Percentiles rank a stretch among this genome's conserved stretches.
These are phyloP conservation scores for Garra rufa DNA, from an alignment of 2,113 vertebrate genomes.

Conservation along the genomic window DNA sequence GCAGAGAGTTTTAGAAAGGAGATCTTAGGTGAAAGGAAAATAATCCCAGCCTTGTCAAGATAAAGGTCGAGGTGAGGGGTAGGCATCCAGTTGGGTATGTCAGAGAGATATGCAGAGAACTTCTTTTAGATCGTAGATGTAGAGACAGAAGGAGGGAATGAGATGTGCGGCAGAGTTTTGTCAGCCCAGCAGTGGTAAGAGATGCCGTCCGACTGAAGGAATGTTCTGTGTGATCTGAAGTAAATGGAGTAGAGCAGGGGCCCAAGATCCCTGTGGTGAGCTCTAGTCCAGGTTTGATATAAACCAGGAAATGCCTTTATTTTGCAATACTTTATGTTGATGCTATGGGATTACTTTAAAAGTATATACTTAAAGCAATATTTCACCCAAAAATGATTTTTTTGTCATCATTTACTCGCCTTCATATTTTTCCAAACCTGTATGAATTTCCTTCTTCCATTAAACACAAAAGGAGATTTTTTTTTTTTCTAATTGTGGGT, in stretches of 20 bases:
- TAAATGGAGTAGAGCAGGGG: constrained; percentile 2
- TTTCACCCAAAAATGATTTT: background rate
- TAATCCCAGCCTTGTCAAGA: constrained; percentile 8
- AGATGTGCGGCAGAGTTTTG: background rate
- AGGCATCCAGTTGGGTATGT: background rate
- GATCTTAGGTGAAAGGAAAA: background rate
- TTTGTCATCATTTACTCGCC: too few species aligned
- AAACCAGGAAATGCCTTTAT: background rate
- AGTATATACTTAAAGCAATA: background rate
- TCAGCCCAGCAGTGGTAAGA: constrained; percentile 17
- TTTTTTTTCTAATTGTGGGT: too few species aligned
- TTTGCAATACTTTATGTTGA: constrained; percentile 1
- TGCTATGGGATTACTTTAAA: background rate
- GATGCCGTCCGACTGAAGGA: background rate
- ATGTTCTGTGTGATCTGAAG: background rate
- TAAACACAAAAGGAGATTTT: too few species aligned
- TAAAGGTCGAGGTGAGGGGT: constrained; percentile 21
- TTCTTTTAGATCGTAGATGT: constrained; percentile 13
- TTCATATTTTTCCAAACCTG: background rate
- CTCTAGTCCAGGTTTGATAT: background rate
- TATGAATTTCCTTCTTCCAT: background rate
- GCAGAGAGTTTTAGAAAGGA: constrained; percentile 17
- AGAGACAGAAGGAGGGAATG: constrained; percentile 12
- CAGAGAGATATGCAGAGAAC: constrained; percentile 27
- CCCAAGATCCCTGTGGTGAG: background rate